A percentile compares a stretch with the other conserved stretches of the same genome.
Conservation (phyloP, 1,140 invertebrate genomes). For the Achatina immaculata region DNA sequence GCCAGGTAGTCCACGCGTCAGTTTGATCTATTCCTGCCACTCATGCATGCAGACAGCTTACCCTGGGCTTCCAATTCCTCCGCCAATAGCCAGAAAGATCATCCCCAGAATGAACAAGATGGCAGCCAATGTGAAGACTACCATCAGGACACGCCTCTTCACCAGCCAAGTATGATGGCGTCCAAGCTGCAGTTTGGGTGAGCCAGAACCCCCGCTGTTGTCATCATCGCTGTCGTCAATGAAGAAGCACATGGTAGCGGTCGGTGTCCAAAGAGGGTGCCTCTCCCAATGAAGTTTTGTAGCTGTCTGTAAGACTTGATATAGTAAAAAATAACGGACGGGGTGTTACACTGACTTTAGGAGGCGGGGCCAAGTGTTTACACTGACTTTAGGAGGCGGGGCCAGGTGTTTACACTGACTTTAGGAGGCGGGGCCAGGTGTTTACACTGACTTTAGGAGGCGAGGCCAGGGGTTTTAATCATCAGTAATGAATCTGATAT, state of each 20-base stretch:
- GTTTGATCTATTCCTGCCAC: no score
- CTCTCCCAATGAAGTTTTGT: not conserved
- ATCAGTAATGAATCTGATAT: no score
- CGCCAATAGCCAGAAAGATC: conserved; percentile 44
- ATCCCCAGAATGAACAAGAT: conserved; percentile 46
- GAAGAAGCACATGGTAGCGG: not conserved
- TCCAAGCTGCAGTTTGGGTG: conserved; percentile 30
- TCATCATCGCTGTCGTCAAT: conserved; percentile 25
- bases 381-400: no score
- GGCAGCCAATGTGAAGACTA: conserved; percentile 31
- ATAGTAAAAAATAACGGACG: no score
- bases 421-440: no score
- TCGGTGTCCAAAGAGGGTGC: not conserved
- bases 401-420: no score
- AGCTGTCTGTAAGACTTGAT: not conserved
- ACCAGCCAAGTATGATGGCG: conserved; percentile 46
- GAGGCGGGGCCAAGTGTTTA: no score
- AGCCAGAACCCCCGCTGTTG: conserved; percentile 3
- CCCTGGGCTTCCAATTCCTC: conserved; percentile 34
- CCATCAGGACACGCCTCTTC: conserved; percentile 38
- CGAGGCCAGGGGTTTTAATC: no score
- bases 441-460: no score
- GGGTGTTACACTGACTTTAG: no score
- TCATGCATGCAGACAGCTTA: conserved; percentile 14
- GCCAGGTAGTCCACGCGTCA: no score